Conservation (phyloP, 2,888 invertebrate species). For the Cantharis rustica region DNA sequence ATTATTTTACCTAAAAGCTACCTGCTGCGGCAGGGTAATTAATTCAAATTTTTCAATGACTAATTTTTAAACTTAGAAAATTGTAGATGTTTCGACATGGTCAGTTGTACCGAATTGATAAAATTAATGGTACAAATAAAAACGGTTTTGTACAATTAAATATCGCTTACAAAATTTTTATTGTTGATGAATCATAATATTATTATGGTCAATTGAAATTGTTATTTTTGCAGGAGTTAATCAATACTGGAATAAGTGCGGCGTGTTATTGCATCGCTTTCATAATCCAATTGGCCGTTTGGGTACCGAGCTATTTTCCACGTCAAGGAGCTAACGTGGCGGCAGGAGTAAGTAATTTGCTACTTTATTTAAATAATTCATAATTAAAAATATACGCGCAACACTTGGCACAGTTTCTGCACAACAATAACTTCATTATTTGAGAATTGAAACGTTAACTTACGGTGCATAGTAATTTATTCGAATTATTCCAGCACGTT, state of each 20-base stretch:
- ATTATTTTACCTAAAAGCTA: no score
- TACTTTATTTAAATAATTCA: not conserved
- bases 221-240: conserved; percentile 72
- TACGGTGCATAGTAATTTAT: not conserved
- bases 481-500: not conserved
- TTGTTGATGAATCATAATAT: not conserved
- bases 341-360: conserved; percentile 71
- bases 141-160: not conserved
- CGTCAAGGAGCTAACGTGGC: conserved; percentile 66
- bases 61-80: no score
- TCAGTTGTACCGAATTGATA: not conserved
- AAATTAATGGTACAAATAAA: not conserved
- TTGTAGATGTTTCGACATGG: not conserved
- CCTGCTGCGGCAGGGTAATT: no score
- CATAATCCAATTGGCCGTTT: conserved; percentile 74
- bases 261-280: conserved; percentile 79
- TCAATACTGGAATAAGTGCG: conserved; percentile 73
- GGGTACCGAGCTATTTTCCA: conserved; percentile 48
- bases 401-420: not conserved
- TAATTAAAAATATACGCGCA: not conserved
- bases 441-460: not conserved
- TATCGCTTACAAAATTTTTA: not conserved
- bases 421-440: not conserved
- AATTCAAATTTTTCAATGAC: no score
- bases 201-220: not conserved